Evolutionary conservation across 2,888 invertebrate genomes (phyloP).

Genomic region (Carcina quercana): DNA sequence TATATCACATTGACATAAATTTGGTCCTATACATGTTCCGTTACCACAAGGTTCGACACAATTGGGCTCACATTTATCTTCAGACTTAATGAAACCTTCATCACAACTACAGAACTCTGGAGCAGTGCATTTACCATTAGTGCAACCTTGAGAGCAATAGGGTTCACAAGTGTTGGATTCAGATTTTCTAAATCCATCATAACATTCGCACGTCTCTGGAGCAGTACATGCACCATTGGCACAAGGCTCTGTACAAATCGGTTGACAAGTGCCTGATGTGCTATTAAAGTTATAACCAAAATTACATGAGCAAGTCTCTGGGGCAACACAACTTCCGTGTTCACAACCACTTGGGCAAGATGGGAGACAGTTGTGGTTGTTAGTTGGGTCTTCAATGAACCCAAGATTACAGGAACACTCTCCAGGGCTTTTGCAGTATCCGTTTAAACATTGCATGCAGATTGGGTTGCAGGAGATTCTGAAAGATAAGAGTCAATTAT

Average conservation of each 20-base stretch:
- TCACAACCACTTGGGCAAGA: constrained; percentile 16
- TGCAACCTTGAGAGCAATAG: constrained; percentile 26
- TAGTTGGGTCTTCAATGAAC: constrained; percentile 1
- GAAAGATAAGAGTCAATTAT: constrained; percentile 4
- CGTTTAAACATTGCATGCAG: constrained; percentile 34
- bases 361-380: constrained; percentile 12
- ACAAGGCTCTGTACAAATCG: constrained; percentile 50
- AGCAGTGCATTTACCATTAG: constrained; percentile 22
- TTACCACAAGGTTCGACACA: constrained; percentile 29
- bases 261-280: constrained; percentile 22
- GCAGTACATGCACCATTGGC: constrained; percentile 59
- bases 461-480: constrained; percentile 27
- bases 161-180: constrained; percentile 25
- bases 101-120: constrained; percentile 28
- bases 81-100: constrained; percentile 14
- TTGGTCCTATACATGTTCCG: constrained; percentile 37
- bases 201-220: constrained; percentile 61
- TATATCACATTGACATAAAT: constrained; percentile 31
- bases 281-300: constrained; percentile 15
- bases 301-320: constrained; percentile 23
- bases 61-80: constrained; percentile 18
- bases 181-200: constrained; percentile 40
- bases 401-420: constrained; percentile 18
- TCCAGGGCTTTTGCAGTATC: constrained; percentile 24
- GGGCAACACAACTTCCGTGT: constrained; percentile 12